Evolutionary conservation across 1,140 invertebrate genomes (phyloP).

Genomic region (Zaprionus nigranus): DNA sequence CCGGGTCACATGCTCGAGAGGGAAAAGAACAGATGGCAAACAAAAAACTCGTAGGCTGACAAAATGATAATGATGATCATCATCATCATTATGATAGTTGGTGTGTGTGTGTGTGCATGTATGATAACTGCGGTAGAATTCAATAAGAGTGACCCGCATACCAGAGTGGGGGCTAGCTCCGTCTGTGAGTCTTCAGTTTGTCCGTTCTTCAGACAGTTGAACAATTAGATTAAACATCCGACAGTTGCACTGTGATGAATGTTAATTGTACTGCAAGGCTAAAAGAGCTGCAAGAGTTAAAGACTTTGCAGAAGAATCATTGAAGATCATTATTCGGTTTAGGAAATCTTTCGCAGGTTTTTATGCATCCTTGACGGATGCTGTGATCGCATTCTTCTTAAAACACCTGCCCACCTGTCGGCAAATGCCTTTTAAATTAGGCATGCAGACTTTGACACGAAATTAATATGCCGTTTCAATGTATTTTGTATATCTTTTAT

Average conservation of each 20-base stretch:
- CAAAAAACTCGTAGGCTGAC: constrained; percentile 61
- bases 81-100: constrained; percentile 35
- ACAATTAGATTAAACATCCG: constrained; percentile 73
- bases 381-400: constrained; percentile 26
- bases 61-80: constrained; percentile 35
- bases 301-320: constrained; percentile 51
- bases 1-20: constrained; percentile 61
- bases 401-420: constrained; percentile 41
- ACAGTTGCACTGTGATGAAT: constrained; percentile 73
- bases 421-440: constrained; percentile 45
- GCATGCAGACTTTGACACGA: constrained; percentile 38
- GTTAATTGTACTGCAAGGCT: constrained; percentile 72
- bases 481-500: constrained; percentile 53
- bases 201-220: constrained; percentile 49
- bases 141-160: constrained; percentile 76
- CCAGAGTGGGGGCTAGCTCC: constrained; percentile 54
- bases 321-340: constrained; percentile 45
- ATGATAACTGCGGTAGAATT: constrained; percentile 64
- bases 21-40: constrained; percentile 42
- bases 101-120: constrained; percentile 26
- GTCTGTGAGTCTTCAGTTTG: constrained; percentile 37
- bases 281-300: too few species aligned
- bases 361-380: constrained; percentile 64
- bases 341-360: constrained; percentile 42
- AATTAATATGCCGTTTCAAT: constrained; percentile 50